Percentiles rank a stretch among this genome's conserved stretches.
Conservation (phyloP, 2,888 invertebrate genomes). For the Heliconius aoede region DNA sequence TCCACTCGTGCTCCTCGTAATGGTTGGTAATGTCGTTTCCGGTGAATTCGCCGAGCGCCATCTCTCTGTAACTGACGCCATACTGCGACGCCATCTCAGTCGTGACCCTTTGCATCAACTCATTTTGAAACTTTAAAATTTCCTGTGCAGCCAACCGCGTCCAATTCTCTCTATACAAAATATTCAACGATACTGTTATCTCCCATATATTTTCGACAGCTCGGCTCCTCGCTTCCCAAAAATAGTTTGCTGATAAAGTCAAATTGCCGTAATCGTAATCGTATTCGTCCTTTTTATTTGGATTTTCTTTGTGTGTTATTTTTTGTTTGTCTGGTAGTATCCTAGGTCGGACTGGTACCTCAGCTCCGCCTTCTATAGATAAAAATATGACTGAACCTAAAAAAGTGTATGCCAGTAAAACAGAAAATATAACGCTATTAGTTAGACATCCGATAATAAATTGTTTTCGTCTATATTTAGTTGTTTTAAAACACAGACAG, state of each 20-base stretch:
- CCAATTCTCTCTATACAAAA: conserved; percentile 95
- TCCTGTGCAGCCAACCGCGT: conserved; percentile 91
- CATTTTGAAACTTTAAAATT: conserved; percentile 92
- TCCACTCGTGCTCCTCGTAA: conserved; percentile 90
- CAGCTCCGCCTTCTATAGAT: conserved; percentile 90
- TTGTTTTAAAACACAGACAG: conserved; percentile 83
- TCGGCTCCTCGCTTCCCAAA: conserved; percentile 78
- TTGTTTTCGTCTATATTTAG: conserved; percentile 82
- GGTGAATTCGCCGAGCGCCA: conserved; percentile 79
- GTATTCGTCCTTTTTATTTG: conserved; percentile 71
- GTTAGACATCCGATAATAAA: conserved; percentile 90
- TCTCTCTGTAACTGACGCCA: conserved; percentile 80
- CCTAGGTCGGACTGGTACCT: conserved; percentile 79
- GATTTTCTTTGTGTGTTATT: conserved; percentile 77
- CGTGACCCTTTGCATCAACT: conserved; percentile 90
- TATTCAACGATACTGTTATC: conserved; percentile 93
- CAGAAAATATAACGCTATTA: conserved; percentile 91
- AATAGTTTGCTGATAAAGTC: conserved; percentile 76
- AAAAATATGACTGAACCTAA: conserved; percentile 92
- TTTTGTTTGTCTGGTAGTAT: conserved; percentile 80
- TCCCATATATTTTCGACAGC: conserved; percentile 96
- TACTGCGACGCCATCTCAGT: conserved; percentile 89
- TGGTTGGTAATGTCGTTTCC: conserved; percentile 70
- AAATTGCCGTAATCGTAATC: conserved; percentile 72
- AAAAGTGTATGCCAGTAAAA: conserved; percentile 91